Conservation (phyloP, 2,888 invertebrate species). For the Trichopria drosophilae region DNA sequence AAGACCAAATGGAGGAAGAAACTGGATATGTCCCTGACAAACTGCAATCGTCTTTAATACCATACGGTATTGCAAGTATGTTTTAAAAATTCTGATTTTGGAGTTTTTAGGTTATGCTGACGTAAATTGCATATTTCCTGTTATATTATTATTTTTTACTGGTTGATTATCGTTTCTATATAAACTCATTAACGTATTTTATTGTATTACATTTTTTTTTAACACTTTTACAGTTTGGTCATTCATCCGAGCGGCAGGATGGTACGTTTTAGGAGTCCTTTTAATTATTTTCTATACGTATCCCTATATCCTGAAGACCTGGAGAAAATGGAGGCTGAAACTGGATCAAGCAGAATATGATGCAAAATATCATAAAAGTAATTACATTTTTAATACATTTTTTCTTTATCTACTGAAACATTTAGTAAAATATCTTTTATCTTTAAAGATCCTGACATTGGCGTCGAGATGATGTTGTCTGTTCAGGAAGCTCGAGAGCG, state of each 20-base stretch:
- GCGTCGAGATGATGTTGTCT: conserved; percentile 49
- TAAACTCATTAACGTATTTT: too few species aligned
- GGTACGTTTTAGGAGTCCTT: conserved; percentile 52
- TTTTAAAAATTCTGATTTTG: too few species aligned
- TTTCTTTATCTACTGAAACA: conserved; percentile 4
- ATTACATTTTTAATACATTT: conserved; percentile 25
- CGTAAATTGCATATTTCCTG: too few species aligned
- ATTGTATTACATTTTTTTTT: too few species aligned
- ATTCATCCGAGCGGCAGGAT: conserved; percentile 50
- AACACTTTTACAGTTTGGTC: conserved; percentile 43
- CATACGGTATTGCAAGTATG: too few species aligned
- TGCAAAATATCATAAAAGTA: conserved; percentile 61
- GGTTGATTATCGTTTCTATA: too few species aligned
- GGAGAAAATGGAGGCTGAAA: conserved; percentile 49
- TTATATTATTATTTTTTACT: too few species aligned
- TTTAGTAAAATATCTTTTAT: conserved; percentile 13
- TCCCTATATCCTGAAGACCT: conserved; percentile 50
- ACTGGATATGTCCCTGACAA: too few species aligned
- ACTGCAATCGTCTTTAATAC: too few species aligned
- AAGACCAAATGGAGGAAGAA: too few species aligned
- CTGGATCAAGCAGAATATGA: conserved; percentile 55
- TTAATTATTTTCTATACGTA: conserved; percentile 49
- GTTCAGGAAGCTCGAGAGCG: conserved; percentile 54
- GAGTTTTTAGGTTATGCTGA: too few species aligned
- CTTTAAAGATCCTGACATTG: conserved; percentile 58